Evolutionary conservation across 2,113 vertebrate genomes (phyloP), one percentile per base, ranked within the genome.

Genomic region (Rostratula benghalensis): DNA sequence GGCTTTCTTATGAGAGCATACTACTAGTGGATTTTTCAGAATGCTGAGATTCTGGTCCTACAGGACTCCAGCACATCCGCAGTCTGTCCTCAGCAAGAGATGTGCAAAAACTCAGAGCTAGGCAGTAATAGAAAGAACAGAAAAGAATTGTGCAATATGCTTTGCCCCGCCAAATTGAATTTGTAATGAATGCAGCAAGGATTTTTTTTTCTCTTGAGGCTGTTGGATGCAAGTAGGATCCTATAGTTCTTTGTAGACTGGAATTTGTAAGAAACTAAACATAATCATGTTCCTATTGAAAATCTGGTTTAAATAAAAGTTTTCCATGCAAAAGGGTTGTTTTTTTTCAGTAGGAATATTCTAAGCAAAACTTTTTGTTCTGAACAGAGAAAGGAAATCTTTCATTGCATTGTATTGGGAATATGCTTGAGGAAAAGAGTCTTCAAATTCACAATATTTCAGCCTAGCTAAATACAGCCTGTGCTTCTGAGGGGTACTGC

Each of bases 301-400:
- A 94, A 92, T 95, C 81, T 97, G 94, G 45, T 96, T 96, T 94
- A 75, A 81, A 96, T 95, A 82, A 56, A 85, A 87, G 7, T 51
- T 74, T 96, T 96, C 95, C 73, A 46, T 75, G n/a, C 28, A 18
- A 3, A 39, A 73, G 2, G 0, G 24, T 80, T 88, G 43, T 57
- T 87, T 81, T 68, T 68, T 83, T 93, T 85, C 56, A 45, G 74
- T 83, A 65, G 56, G 39, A 91, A 28, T 86, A 80, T 75, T 79
- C 82, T 80, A 59, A 75, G 86, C 51, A 78, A 86, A 96, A 70
- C 71, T 50, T 90, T 50, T 92, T 96, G 88, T 94, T 96, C 93
- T 78, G 71, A 86, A 43, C 60, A 74, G 68, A 86, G 76, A 86
- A 74, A 90, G 76, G 68, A 95, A 93, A 89, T 89, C 17, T 81